phyloP scores from a whole-genome alignment of 2,888 invertebrate species.

The Chromoteleia sp. region DNA sequence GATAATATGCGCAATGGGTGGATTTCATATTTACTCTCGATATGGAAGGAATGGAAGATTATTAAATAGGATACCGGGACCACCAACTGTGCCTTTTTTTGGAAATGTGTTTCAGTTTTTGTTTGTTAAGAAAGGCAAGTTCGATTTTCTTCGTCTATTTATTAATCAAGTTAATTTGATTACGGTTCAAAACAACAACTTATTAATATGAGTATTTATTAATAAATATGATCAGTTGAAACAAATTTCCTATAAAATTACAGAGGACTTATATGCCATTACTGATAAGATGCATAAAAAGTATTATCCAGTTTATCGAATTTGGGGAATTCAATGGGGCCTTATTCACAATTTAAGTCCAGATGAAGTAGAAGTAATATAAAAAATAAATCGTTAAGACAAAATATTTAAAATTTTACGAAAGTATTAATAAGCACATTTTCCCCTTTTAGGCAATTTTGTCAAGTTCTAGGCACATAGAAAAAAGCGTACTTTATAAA shows the following conservation, averaged over 20 bases:
- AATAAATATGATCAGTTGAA: too few species aligned
- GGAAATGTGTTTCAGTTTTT: slow-evolving; percentile 33
- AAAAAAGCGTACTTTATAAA: slow-evolving; percentile 22
- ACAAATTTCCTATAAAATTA: neutral
- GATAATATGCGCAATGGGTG: neutral
- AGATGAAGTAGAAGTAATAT: slow-evolving; percentile 50
- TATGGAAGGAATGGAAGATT: slow-evolving; percentile 28
- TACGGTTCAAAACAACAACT: too few species aligned
- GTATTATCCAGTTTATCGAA: slow-evolving; percentile 40
- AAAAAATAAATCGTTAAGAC: neutral
- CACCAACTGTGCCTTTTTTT: slow-evolving; percentile 33
- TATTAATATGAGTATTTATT: too few species aligned
- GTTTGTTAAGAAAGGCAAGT: neutral
- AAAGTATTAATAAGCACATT: too few species aligned
- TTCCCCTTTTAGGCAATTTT: slow-evolving; percentile 1
- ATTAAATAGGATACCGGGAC: slow-evolving; percentile 41
- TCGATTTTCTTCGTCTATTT: neutral
- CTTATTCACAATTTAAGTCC: slow-evolving; percentile 28
- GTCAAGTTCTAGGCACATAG: slow-evolving; percentile 14
- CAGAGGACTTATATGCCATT: slow-evolving; percentile 18
- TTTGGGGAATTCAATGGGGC: slow-evolving; percentile 25
- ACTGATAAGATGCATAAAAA: neutral
- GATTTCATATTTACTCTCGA: slow-evolving; percentile 19
- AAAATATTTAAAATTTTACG: neutral
- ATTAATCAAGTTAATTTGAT: neutral